Base-by-base conservation (phyloP, 2,888 invertebrate genomes). In the Lissonota sp. region DNA sequence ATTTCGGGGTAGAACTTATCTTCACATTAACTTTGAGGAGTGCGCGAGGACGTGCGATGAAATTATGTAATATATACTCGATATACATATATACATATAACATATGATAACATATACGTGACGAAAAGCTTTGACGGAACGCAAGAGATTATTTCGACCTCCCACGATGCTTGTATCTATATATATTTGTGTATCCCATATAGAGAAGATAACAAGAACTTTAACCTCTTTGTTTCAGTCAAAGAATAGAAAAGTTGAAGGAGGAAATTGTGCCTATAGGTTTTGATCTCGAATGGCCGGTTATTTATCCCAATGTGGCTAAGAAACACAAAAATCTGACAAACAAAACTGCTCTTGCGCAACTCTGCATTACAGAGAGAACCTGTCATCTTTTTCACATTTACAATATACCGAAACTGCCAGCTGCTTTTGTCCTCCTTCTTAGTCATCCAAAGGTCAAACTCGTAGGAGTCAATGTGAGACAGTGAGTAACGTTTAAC, bases 211-310 rank as follows among this genome's bases (percentile, higher is more conserved):
- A 26, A 26, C 26, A 26, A 26, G 26, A 7, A 39, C 67, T 49
- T 16, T 64, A 70, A 60, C 39, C 79, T 16, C 71, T 80, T 71
- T 80, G 79, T 77, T 87, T 87, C 80, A 94, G 93, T 79, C 87
- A 89, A 75, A 85, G 91, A 79, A 91, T 93, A 39, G 91, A 92
- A 62, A 86, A 88, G 49, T 84, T 49, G 12, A 67, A 83, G 10
- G 87, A 87, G 37, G 91, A 92, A 4, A 83, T 93, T 16, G 90
- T 95, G 49, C 93, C 94, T 4, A 90, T 95, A 80, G 95, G 95
- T 4, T 95, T 95, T 87, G 95, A 95, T 87, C 93, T 95, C 90
- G 95, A 95, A 89, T 95, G 95, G 95, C 95, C 95, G 5, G 80
- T 84, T 39, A 93, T 91, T 74, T 95, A 94, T 86, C 92, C 94